Conservation (phyloP, 2,113 vertebrate genomes). For the Litocranius walleri region DNA sequence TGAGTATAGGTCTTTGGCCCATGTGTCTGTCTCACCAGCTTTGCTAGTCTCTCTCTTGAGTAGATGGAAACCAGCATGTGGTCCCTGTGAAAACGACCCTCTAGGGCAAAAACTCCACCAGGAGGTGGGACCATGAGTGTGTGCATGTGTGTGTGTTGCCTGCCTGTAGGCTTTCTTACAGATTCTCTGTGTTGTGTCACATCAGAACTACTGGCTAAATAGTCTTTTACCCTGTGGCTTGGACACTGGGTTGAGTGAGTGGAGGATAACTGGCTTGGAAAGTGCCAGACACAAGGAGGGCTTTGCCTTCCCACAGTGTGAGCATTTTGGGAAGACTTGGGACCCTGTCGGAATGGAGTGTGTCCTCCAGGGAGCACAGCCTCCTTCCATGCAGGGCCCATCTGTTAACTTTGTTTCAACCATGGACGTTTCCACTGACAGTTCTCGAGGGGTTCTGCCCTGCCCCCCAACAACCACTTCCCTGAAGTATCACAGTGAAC, state of each 20-base stretch:
- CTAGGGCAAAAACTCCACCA: not conserved
- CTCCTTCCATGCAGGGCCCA: accelerated
- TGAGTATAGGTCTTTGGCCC: too few species aligned
- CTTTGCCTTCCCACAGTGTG: not conserved
- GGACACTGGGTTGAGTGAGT: not conserved
- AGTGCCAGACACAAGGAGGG: not conserved
- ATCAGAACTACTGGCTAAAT: too few species aligned
- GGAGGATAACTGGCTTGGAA: not conserved
- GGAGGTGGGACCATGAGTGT: not conserved
- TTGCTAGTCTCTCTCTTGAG: not conserved
- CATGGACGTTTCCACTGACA: accelerated
- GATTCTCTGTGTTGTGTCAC: accelerated
- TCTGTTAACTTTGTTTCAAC: not conserved
- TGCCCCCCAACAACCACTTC: not conserved
- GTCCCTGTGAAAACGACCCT: not conserved
- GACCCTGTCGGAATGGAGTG: not conserved
- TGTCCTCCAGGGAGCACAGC: accelerated
- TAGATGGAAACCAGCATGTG: not conserved
- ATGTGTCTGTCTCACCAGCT: not conserved
- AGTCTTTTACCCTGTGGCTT: not conserved
- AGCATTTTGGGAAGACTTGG: not conserved
- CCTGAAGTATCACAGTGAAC: not conserved
- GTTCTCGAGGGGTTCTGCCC: accelerated
- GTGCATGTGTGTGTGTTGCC: too few species aligned
- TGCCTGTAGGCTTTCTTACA: not conserved